Evolutionary conservation across 2,888 invertebrate species (phyloP), one percentile per base, ranked within the genome.

Genomic region (Erebia aethiops): DNA sequence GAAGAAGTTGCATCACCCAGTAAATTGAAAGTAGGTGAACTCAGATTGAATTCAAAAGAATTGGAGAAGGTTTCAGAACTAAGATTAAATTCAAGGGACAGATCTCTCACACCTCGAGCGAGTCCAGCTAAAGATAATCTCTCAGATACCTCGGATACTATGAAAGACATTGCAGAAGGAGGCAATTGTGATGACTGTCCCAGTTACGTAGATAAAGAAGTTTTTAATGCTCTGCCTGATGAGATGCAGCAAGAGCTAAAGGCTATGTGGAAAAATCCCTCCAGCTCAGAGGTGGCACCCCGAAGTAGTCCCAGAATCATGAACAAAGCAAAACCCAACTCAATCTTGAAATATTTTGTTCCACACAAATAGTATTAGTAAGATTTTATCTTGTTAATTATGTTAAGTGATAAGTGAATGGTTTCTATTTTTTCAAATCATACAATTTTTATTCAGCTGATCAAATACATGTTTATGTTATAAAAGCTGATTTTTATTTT

Each of bases 181-280:
- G 84, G 84, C 2, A 86, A 83, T 74, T 91, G 90, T 80, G 88
- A 93, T 71, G 91, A 91, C 75, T 96, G 95, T 83, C 96, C 96
- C 1, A 94, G 95, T 71, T 95, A 95, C 77, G 95, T 95, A 18
- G 96, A 96, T 87, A 94, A 95, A 69, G 94, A 94, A 78, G 96
- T 96, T 63, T 96, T 97, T 81, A 95, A 94, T 77, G 95, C 96
- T 76, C 88, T 97, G 76, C 97, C 97, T 0, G 87, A 94, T 43
- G 96, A 96, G 65, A 93, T 97, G 85, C 96, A 96, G 84, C 95
- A 95, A 78, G 97, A 97, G 84, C 88, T 97, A 26, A 95, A 96
- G 82, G 92, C 93, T n/a, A 95, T 95, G 81, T 96, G 96, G 95
- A 94, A 94, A 75, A 92, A 93, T 77, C 92, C 92, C 74, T 89